Conservation (phyloP, 2,888 invertebrate species). For the Deilephila elpenor region DNA sequence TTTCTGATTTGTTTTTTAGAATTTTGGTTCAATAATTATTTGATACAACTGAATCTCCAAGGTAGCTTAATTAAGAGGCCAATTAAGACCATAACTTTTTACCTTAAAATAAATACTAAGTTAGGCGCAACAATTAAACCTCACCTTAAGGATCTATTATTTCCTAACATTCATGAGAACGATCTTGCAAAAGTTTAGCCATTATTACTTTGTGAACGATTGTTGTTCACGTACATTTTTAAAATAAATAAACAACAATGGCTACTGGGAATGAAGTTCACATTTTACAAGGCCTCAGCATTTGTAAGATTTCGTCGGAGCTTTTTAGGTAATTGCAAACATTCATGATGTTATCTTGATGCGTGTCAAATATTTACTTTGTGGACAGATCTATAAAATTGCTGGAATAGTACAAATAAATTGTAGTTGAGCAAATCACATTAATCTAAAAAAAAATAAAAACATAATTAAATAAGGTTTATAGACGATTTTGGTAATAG, state of each 20-base stretch:
- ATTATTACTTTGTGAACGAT: conserved; percentile 47
- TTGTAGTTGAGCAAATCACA: neutral
- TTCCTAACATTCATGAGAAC: conserved; percentile 44
- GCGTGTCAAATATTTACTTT: neutral
- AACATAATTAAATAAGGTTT: no score
- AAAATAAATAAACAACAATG: conserved; percentile 43
- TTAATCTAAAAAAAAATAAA: no score
- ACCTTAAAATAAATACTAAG: neutral
- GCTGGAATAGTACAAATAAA: neutral
- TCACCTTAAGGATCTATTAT: conserved; percentile 29
- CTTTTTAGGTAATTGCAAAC: neutral
- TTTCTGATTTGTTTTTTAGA: no score
- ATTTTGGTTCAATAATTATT: neutral
- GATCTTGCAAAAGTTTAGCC: conserved; percentile 42
- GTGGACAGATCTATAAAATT: neutral
- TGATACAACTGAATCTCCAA: neutral
- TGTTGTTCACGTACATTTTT: conserved; percentile 45
- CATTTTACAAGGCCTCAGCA: conserved; percentile 27
- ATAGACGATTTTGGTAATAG: no score
- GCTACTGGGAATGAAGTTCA: conserved; percentile 41
- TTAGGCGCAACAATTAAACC: neutral
- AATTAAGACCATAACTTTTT: neutral
- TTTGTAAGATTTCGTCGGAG: neutral
- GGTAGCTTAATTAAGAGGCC: neutral
- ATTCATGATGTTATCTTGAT: neutral